These are phyloP conservation scores for mouse (Mus musculus) DNA, from an alignment of 2,113 vertebrate genomes.

Conservation along the genomic window GRCm39 chr3:60509001-60509500, in stretches of 20 bases:
- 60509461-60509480: slow-evolving; percentile 32
- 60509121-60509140: slow-evolving; percentile 13
- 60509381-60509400: background rate
- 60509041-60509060: slow-evolving; percentile 64
- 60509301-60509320: background rate
- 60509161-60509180: background rate
- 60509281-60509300: background rate
- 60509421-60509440: background rate
- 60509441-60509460: background rate
- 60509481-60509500: background rate
- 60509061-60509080: slow-evolving; percentile 44
- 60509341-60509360: background rate
- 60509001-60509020: slow-evolving; percentile 52
- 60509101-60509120: background rate
- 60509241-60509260: background rate
- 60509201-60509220: background rate
- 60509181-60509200: background rate
- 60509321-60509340: background rate
- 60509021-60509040: slow-evolving; percentile 33
- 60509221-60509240: background rate
- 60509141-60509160: slow-evolving; percentile 9
- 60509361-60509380: background rate
- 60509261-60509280: background rate
- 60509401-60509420: background rate
- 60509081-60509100: background rate